phyloP scores from a whole-genome alignment of 2,113 vertebrate genomes.

The Sinocyclocheilus grahami region DNA sequence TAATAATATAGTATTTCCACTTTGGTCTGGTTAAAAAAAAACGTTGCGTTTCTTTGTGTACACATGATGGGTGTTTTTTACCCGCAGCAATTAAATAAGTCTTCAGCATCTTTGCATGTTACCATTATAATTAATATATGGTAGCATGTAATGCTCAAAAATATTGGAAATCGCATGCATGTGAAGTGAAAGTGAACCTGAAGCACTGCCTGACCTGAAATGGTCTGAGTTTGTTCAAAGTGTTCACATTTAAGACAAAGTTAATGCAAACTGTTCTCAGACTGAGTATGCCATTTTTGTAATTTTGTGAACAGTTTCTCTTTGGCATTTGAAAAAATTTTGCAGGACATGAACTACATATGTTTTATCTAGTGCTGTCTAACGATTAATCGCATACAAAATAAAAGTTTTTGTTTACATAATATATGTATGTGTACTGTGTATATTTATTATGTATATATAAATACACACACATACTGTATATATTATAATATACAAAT shows the following conservation, averaged over 20 bases:
- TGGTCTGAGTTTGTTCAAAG: neutral
- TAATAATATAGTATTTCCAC: neutral
- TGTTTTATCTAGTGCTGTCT: neutral
- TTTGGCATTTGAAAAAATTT: neutral
- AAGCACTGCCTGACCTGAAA: neutral
- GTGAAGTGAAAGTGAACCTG: neutral
- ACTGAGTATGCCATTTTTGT: neutral
- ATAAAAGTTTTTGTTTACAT: no score
- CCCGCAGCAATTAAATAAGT: neutral
- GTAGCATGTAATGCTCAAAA: neutral
- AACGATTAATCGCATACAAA: no score
- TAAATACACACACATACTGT: no score
- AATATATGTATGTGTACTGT: no score
- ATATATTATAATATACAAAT: no score
- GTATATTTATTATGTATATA: no score
- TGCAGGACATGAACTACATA: neutral
- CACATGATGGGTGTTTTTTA: neutral
- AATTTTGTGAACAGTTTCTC: no score
- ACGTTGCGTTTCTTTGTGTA: neutral
- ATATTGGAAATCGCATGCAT: neutral
- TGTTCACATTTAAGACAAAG: neutral
- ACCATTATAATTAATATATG: neutral
- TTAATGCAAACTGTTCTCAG: neutral
- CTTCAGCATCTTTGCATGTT: neutral
- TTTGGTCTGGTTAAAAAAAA: neutral